Evolutionary conservation across 30 jellyfish, hydroid and myxozoan species (phyloP), one percentile per base, ranked within the genome.

Genomic region (Cassiopea andromeda): DNA sequence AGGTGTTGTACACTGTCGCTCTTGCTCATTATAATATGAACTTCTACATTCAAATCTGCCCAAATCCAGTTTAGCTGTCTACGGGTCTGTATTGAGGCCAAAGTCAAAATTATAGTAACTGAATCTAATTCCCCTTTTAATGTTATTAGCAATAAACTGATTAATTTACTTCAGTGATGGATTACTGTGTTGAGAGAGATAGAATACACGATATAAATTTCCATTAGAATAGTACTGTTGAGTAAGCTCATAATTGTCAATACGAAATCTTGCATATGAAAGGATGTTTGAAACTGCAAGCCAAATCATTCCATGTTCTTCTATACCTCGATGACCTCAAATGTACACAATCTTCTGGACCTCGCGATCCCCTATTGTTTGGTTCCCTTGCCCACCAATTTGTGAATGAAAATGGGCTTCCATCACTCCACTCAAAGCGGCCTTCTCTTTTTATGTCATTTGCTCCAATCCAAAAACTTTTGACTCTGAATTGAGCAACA

Each of bases 361-460:
- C 54, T 2, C 50, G 49, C 1, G 79, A n/a, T 16, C 79, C 79
- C 27, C 27, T 70, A 54, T 70, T 70, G 54, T 70, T 70, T 12
- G 79, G 79, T 54, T 70, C 79, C 5, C 79, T 54, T 8, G 54
- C 17, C 48, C n/a, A 70, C 79, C 79, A 70, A 70, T 12, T 12
- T 19, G 79, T 27, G 54, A 8, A 70, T 6, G 54, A 10, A 17
- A 70, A 19, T 38, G 46, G 18, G 54, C 15, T 70, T 5, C 79
- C 79, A 19, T 70, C 79, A 43, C 79, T 70, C 79, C 79, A 70
- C 15, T 70, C 57, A 70, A 70, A 70, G 38, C 54, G 79, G 57
- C 79, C 79, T 15, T 70, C 79, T 70, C 15, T n/a, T 15, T 70
- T 19, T 12, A 70, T 70, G 54, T 70, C 79, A 70, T 70, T 70